Conservation (phyloP, 2,888 invertebrate species). For the Erebia epiphron region DNA sequence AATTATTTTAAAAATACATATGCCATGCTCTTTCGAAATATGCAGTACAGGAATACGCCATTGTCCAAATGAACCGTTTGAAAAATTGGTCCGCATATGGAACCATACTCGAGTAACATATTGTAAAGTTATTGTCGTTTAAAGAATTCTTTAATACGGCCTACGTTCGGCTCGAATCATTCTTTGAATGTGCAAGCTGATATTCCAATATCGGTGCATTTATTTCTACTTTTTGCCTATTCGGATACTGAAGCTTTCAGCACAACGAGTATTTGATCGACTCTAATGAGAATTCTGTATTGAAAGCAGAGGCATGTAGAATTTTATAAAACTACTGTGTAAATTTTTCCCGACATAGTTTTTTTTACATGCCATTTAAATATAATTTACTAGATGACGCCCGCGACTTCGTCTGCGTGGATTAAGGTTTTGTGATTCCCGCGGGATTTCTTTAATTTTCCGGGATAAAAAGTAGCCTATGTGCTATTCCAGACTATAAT, state of each 20-base stretch:
- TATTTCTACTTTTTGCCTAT: constrained; percentile 35
- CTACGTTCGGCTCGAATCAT: neutral
- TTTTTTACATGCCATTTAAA: neutral
- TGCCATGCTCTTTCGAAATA: too few relatives aligned
- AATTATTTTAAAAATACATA: too few relatives aligned
- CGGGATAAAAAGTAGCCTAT: too few relatives aligned
- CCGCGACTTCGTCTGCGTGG: too few relatives aligned
- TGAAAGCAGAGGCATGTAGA: constrained; percentile 19
- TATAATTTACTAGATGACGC: too few relatives aligned
- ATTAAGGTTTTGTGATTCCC: too few relatives aligned
- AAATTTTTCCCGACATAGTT: constrained; percentile 18
- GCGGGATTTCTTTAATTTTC: too few relatives aligned
- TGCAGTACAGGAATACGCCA: neutral
- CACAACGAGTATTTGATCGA: constrained; percentile 36
- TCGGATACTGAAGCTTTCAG: constrained; percentile 34
- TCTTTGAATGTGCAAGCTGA: constrained; percentile 17
- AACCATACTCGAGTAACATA: neutral
- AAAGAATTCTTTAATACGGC: constrained; percentile 20
- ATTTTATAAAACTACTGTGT: constrained; percentile 17
- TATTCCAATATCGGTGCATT: constrained; percentile 35
- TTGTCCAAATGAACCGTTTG: neutral
- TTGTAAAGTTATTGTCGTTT: constrained; percentile 9
- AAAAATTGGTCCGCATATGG: neutral
- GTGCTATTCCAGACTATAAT: too few relatives aligned
- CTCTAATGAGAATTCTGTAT: constrained; percentile 37